A percentile compares a stretch with the other conserved stretches of the same genome.
Evolutionary conservation across 2,797 vertebrate genomes (phyloP).

Genomic region (Siniperca obscura): DNA sequence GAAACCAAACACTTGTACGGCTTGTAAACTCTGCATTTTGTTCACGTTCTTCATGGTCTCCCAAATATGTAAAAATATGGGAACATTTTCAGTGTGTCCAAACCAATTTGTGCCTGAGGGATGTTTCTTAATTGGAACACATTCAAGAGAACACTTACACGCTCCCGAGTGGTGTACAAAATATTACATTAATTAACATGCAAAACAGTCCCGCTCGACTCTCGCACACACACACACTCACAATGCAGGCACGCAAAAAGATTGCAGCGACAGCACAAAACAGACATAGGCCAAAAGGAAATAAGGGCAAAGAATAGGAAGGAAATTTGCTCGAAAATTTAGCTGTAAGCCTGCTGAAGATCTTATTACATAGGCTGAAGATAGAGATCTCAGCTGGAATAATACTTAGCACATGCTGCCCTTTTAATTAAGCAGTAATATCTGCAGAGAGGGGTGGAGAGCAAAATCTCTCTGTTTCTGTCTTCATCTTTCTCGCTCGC

Average conservation of each 20-base stretch:
- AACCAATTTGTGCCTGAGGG: conserved; percentile 76
- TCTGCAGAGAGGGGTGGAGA: conserved; percentile 83
- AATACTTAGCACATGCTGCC: conserved; percentile 99
- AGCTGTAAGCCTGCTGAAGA: conserved; percentile 91
- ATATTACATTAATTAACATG: conserved; percentile 85
- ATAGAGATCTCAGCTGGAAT: conserved; percentile 98
- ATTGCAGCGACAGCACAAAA: conserved; percentile 81
- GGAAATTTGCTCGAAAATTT: conserved; percentile 94
- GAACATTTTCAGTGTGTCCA: conserved; percentile 72
- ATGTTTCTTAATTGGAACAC: conserved; percentile 83
- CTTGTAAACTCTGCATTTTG: conserved; percentile 65
- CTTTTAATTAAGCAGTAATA: conserved; percentile 97
- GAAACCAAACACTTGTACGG: conserved; percentile 27
- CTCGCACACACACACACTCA: conserved; percentile 24
- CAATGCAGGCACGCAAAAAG: conserved; percentile 65
- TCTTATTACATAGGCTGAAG: conserved; percentile 94
- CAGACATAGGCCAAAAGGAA: conserved; percentile 78
- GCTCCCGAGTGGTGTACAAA: conserved; percentile 82
- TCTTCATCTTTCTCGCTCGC: conserved; percentile 75
- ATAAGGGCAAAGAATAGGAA: conserved; percentile 86
- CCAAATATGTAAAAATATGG: conserved; percentile 71
- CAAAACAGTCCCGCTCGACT: conserved; percentile 76
- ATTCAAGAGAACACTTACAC: conserved; percentile 80
- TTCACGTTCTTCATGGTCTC: conserved; percentile 67
- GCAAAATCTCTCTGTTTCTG: conserved; percentile 77